Percentiles rank a stretch among this genome's conserved stretches.
Evolutionary conservation across 2,888 invertebrate genomes (phyloP).

Genomic region (Ichneumoninae sp.): DNA sequence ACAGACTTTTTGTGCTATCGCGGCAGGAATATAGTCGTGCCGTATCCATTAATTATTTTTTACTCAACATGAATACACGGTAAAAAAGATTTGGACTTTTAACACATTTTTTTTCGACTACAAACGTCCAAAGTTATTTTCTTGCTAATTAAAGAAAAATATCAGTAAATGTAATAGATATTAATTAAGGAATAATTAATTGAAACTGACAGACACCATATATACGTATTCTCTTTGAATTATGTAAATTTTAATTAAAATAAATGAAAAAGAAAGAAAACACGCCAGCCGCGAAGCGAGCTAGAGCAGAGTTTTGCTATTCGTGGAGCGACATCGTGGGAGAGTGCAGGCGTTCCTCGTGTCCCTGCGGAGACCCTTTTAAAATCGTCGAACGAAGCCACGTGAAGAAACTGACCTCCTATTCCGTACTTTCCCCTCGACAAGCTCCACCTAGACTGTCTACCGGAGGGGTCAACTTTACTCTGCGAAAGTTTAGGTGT

Average conservation of each 20-base stretch:
- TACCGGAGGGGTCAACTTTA: not conserved
- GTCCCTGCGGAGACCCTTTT: constrained; percentile 11
- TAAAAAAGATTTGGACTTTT: not conserved
- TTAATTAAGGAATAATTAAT: not conserved
- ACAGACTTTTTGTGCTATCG: constrained; percentile 19
- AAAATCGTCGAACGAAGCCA: constrained; percentile 3
- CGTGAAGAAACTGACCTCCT: constrained; percentile 19
- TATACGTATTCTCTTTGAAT: not conserved
- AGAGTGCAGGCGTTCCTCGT: constrained; percentile 27
- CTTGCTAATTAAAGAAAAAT: not conserved
- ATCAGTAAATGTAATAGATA: not conserved
- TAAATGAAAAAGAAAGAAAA: not conserved
- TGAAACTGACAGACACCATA: not conserved
- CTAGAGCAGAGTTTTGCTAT: constrained; percentile 42
- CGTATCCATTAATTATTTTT: not conserved
- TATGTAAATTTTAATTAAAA: not conserved
- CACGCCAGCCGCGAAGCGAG: not conserved
- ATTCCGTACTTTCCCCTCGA: not conserved
- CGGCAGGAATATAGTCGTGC: not conserved
- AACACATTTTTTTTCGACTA: not conserved
- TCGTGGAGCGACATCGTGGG: constrained; percentile 59
- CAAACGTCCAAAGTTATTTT: not conserved
- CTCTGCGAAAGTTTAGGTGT: not conserved
- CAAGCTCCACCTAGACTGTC: not conserved
- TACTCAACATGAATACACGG: not conserved